A percentile compares a stretch with the other conserved stretches of the same genome.
phyloP scores from a whole-genome alignment of 1,140 invertebrate species.

The Homarus americanus region DNA sequence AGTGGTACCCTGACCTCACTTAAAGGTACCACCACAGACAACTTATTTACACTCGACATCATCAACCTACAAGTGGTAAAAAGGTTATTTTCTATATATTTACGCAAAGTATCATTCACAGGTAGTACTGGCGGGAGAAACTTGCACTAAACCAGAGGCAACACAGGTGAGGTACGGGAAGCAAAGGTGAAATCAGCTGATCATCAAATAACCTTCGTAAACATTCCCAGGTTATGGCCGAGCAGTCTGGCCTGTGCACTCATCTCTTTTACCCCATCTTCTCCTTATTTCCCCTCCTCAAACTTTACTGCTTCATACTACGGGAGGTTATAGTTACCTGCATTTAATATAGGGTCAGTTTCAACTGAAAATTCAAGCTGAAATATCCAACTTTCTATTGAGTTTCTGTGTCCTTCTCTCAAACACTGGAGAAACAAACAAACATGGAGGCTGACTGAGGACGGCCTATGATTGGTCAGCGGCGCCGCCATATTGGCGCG shows the following conservation, averaged over 20 bases:
- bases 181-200: conserved; percentile 50
- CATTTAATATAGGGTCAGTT: conserved; percentile 69
- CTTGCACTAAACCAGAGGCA: not conserved
- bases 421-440: conserved; percentile 62
- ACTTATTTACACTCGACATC: too few species aligned
- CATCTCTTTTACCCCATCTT: conserved; percentile 9
- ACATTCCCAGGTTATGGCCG: conserved; percentile 36
- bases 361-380: conserved; percentile 64
- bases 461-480: conserved; percentile 5
- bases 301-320: not conserved
- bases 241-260: conserved; percentile 27
- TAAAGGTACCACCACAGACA: too few species aligned
- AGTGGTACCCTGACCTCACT: not conserved
- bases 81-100: too few species aligned
- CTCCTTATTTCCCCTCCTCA: not conserved
- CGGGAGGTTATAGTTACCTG: conserved; percentile 43
- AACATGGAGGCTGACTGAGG: conserved; percentile 52
- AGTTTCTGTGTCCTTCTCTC: conserved; percentile 51
- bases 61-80: too few species aligned
- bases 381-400: conserved; percentile 58
- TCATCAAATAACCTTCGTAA: conserved; percentile 56
- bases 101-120: too few species aligned
- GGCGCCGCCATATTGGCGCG: conserved; percentile 18
- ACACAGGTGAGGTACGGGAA: not conserved
- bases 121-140: too few species aligned